Evolutionary conservation across 1,140 invertebrate species (phyloP), one percentile per base, ranked within the genome.

Genomic region (Anastrepha obliqua): DNA sequence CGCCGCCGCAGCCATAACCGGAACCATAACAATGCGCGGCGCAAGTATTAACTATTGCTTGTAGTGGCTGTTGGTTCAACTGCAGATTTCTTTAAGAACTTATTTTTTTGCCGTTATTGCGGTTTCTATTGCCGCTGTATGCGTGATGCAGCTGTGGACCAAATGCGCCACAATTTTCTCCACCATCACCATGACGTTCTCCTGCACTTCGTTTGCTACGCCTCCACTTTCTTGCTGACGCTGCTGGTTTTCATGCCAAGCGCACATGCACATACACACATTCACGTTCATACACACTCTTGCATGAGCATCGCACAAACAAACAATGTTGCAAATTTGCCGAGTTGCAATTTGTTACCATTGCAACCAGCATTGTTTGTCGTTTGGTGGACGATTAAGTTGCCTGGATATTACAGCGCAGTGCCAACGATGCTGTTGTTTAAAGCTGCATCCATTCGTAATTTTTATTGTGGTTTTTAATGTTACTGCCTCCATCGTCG

Each of bases 251-350:
- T 74, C 70, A 74, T 47, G 70, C 42, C 70, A 51, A 81, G n/a
- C 4, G 13, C 15, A 47, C 9, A 74, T 5, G n/a, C 44, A 47
- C 70, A 78, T 47, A 81, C 74, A 47, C 17, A 74, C n/a, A 29
- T 17, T 4, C 1, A 51, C n/a, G 20, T 8, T 51, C 15, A 42
- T 67, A 29, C n/a, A 29, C 20, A 51, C n/a, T 47, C 42, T 2
- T 47, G 44, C 13, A 29, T n/a, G 44, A 17, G 17, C 47, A 29
- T n/a, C 44, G 8, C 17, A 13, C n/a, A 81, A 81, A 42, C 74
- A 51, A 67, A 81, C 74, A 55, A 20, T 81, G 74, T 81, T 81
- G 74, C 74, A 81, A 55, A 81, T 44, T 2, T 81, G 74, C 74
- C 7, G 1, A 81, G 47, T 81, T 81, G 47, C 74, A 55, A 55